phyloP scores from a whole-genome alignment of 2,888 invertebrate species.

The Himalopsyche japonica region DNA sequence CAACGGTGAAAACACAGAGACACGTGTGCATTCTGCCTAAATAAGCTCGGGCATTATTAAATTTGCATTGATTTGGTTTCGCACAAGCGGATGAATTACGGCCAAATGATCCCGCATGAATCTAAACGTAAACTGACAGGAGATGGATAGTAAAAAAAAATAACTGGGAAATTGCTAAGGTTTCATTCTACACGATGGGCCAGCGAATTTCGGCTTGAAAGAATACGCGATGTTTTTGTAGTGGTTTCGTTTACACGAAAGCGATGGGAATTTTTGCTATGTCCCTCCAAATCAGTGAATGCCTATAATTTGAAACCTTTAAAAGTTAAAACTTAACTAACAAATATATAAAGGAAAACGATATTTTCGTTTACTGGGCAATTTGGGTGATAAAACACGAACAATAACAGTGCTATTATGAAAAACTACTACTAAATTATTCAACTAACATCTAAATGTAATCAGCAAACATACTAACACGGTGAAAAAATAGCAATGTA shows the following conservation, averaged over 20 bases:
- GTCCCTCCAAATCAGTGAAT: too few relatives aligned
- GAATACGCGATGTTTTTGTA: background rate
- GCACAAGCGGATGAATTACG: conserved; percentile 13
- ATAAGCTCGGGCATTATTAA: conserved; percentile 20
- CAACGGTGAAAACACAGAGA: background rate
- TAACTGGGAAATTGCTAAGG: background rate
- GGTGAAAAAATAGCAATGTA: too few relatives aligned
- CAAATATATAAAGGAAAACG: too few relatives aligned
- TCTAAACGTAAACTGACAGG: background rate
- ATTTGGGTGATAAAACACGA: too few relatives aligned
- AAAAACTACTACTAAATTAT: too few relatives aligned
- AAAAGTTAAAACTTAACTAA: too few relatives aligned
- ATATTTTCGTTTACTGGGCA: too few relatives aligned
- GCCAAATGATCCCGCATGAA: conserved; percentile 34
- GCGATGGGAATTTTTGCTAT: background rate
- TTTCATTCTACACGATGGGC: background rate
- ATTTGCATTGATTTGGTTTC: conserved; percentile 37
- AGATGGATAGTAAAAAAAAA: background rate
- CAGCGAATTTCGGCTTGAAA: background rate
- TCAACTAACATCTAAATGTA: too few relatives aligned
- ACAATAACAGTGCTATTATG: too few relatives aligned
- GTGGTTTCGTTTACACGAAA: background rate
- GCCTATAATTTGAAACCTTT: too few relatives aligned
- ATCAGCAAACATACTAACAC: too few relatives aligned
- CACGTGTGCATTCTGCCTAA: conserved; percentile 27